Evolutionary conservation across 2,888 invertebrate species (phyloP).

Genomic region (Lymantria monacha): DNA sequence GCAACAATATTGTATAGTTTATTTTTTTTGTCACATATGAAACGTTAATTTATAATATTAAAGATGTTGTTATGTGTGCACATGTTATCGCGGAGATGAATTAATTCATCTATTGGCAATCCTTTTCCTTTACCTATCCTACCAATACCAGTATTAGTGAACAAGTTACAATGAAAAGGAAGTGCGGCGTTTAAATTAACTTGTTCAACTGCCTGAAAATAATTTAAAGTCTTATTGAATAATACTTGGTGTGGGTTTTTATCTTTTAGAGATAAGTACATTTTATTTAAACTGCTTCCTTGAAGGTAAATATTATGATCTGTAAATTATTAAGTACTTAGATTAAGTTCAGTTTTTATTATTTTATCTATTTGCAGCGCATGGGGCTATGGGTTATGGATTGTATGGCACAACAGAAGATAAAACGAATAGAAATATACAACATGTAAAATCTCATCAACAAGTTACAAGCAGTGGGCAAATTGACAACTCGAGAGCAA

Average conservation of each 20-base stretch:
- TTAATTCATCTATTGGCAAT: conserved; percentile 60
- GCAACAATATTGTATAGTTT: conserved; percentile 20
- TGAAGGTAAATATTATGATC: background rate
- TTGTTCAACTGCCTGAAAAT: too few relatives aligned
- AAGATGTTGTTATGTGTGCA: conserved; percentile 47
- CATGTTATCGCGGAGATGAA: conserved; percentile 73
- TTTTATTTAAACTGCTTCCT: background rate
- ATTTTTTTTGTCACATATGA: conserved; percentile 14
- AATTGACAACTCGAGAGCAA: conserved; percentile 60
- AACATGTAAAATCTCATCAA: conserved; percentile 75
- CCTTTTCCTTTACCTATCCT: conserved; percentile 52
- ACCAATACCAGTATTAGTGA: conserved; percentile 25
- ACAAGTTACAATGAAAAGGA: background rate
- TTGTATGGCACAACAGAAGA: conserved; percentile 75
- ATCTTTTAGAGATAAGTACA: background rate
- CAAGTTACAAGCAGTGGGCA: conserved; percentile 72
- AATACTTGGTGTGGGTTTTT: background rate
- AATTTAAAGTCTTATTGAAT: too few relatives aligned
- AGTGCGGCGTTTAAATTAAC: too few relatives aligned
- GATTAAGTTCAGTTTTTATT: conserved; percentile 18
- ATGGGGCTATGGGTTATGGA: conserved; percentile 83
- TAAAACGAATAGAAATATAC: conserved; percentile 65
- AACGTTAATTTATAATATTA: conserved; percentile 8
- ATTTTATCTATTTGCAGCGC: conserved; percentile 68
- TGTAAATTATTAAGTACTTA: background rate